Percentiles rank a stretch among this genome's conserved stretches.
phyloP scores from a whole-genome alignment of 2,113 vertebrate genomes.

The Gorsachius goisagi region DNA sequence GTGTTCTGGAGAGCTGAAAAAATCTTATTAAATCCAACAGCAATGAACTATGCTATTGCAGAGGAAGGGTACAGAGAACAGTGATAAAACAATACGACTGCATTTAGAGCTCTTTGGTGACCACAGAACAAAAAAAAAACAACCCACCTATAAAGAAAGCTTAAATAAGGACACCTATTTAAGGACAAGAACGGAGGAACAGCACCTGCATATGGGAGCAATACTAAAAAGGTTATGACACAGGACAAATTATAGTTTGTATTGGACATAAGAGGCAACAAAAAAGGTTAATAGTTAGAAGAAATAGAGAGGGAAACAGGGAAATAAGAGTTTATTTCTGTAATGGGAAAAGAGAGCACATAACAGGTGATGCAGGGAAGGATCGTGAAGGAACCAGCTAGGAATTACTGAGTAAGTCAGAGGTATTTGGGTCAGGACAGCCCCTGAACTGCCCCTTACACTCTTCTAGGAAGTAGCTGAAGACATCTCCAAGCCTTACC shows the following conservation, averaged over 20 bases:
- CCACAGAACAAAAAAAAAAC: background rate
- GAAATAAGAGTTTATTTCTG: background rate
- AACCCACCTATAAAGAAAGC: background rate
- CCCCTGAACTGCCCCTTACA: background rate
- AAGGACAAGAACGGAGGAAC: background rate
- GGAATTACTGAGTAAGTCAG: background rate
- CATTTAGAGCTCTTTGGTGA: background rate
- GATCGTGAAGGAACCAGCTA: background rate
- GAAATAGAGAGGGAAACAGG: background rate
- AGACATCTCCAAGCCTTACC: background rate
- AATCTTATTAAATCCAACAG: background rate
- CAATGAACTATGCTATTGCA: background rate
- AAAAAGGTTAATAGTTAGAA: background rate
- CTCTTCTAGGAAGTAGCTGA: background rate
- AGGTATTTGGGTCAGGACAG: background rate
- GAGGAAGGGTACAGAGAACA: background rate
- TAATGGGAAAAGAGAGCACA: background rate
- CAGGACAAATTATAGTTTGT: background rate
- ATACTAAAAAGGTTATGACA: background rate
- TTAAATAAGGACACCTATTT: slow-evolving; percentile 30
- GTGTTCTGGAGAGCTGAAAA: background rate
- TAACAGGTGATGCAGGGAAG: background rate
- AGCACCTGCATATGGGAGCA: background rate
- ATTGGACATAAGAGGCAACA: background rate
- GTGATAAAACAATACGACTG: slow-evolving; percentile 4